Conservation (phyloP, 2,888 invertebrate species). For the Miltochrista miniata region DNA sequence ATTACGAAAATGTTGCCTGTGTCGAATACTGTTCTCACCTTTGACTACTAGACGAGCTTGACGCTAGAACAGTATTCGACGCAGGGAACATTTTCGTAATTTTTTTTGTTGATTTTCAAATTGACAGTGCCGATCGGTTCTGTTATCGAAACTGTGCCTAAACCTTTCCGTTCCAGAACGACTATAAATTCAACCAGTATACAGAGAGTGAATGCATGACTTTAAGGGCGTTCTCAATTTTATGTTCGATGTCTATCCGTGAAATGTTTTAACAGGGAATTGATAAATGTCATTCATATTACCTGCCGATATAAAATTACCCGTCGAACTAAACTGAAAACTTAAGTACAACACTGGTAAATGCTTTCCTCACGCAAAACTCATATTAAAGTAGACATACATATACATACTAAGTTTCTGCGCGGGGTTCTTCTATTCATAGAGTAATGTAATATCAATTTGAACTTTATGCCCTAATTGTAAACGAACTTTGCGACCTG, state of each 20-base stretch:
- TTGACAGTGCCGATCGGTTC: too few relatives aligned
- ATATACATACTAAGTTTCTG: neutral
- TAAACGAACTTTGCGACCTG: too few relatives aligned
- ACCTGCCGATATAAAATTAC: neutral
- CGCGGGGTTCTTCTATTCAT: neutral
- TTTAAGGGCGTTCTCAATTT: too few relatives aligned
- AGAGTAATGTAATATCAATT: neutral
- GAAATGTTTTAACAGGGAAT: constrained; percentile 1
- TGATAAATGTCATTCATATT: constrained; percentile 8
- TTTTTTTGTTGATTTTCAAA: too few relatives aligned
- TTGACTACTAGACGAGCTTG: too few relatives aligned
- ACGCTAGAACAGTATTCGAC: too few relatives aligned
- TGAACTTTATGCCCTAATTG: neutral
- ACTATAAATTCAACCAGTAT: too few relatives aligned
- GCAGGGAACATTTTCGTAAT: too few relatives aligned
- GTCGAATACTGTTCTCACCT: too few relatives aligned
- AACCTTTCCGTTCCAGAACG: too few relatives aligned
- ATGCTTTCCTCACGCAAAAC: constrained; percentile 11
- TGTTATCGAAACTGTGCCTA: too few relatives aligned
- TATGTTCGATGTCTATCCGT: neutral
- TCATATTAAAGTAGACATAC: constrained; percentile 17
- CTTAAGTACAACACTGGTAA: constrained; percentile 1
- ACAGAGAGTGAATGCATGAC: neutral
- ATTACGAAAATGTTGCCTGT: too few relatives aligned
- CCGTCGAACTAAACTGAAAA: neutral